These are phyloP conservation scores for Ruditapes philippinarum DNA, from an alignment of 1,140 invertebrate species.

Conservation along the genomic window DNA sequence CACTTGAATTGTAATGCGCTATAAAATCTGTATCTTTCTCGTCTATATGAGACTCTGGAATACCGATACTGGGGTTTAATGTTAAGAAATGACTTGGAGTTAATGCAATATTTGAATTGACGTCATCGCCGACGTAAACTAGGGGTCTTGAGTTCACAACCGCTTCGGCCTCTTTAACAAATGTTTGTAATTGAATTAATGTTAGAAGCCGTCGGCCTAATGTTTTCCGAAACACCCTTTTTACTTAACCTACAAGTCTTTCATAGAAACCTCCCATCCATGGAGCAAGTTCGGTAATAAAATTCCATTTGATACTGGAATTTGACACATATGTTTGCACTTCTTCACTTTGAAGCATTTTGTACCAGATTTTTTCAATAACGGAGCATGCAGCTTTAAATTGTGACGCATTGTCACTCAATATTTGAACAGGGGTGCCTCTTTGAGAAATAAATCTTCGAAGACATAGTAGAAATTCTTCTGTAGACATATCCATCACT, in stretches of 20 bases:
- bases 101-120: too few relatives aligned
- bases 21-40: slow-evolving; percentile 4
- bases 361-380: neutral
- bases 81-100: neutral
- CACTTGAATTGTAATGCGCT: neutral
- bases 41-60: neutral
- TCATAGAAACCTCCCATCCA: too few relatives aligned
- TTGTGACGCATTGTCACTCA: slow-evolving; percentile 18
- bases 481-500: slow-evolving; percentile 20
- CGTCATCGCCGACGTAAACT: too few relatives aligned
- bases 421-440: neutral
- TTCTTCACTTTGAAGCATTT: neutral
- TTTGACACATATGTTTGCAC: neutral
- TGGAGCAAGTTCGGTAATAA: neutral
- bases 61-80: neutral
- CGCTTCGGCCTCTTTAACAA: slow-evolving; percentile 8
- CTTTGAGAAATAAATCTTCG: slow-evolving; percentile 17
- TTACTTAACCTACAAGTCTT: slow-evolving; percentile 7
- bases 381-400: neutral
- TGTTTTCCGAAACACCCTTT: neutral
- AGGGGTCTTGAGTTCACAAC: neutral
- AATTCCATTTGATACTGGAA: neutral
- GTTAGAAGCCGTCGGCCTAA: neutral
- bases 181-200: slow-evolving; percentile 12
- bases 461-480: too few relatives aligned